Evolutionary conservation across 2,797 vertebrate species (phyloP).

Genomic region (Telmatherina bonti): DNA sequence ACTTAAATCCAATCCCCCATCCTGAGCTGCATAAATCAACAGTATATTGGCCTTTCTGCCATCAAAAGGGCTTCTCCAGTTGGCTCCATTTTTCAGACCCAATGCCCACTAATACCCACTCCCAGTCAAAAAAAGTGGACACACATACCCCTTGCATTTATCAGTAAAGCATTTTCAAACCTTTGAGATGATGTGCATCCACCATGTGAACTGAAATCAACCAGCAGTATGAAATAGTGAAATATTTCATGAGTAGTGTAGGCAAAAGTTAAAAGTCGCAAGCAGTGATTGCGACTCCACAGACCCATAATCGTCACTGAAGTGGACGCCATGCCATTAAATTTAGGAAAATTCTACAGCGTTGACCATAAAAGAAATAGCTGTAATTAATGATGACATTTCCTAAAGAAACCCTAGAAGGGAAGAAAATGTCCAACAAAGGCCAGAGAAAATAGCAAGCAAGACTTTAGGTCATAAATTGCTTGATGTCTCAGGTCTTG

Average conservation of each 20-base stretch:
- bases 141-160: no score
- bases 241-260: background rate
- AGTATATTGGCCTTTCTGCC: no score
- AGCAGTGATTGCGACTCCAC: background rate
- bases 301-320: background rate
- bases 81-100: no score
- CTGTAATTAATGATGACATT: conserved; percentile 18
- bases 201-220: no score
- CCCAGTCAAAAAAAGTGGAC: no score
- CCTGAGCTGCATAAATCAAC: no score
- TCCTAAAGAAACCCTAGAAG: conserved; percentile 8
- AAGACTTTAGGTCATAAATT: background rate
- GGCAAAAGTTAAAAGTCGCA: background rate
- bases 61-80: no score
- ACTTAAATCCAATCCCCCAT: no score
- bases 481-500: conserved; percentile 14
- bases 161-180: no score
- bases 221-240: no score
- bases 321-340: conserved; percentile 3
- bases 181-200: no score
- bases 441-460: conserved; percentile 1
- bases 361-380: conserved; percentile 11
- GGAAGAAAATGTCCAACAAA: conserved; percentile 6
- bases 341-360: background rate
- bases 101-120: no score